These are phyloP conservation scores for Lateolabrax maculatus DNA, from an alignment of 2,797 vertebrate species.

Conservation along the genomic window DNA sequence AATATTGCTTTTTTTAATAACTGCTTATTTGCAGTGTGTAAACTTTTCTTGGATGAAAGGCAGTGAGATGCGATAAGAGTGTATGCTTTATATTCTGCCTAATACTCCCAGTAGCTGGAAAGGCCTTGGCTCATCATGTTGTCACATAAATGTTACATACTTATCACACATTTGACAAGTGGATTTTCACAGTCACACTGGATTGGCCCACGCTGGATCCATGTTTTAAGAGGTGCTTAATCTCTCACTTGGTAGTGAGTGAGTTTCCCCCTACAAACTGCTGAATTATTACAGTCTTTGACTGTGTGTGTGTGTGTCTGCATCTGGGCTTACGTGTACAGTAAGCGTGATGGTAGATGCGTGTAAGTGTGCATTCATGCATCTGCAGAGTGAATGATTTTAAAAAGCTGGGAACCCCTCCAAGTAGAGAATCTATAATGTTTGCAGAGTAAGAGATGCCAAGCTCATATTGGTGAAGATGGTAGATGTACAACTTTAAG, in stretches of 20 bases:
- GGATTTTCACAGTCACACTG: constrained; percentile 66
- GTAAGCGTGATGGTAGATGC: neutral
- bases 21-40: constrained; percentile 8
- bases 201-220: constrained; percentile 51
- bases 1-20: constrained; percentile 21
- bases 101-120: constrained; percentile 45
- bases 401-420: constrained; percentile 44
- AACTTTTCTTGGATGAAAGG: constrained; percentile 19
- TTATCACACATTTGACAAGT: constrained; percentile 70
- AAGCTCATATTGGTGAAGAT: constrained; percentile 61
- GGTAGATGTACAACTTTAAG: constrained; percentile 61
- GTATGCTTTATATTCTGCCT: constrained; percentile 37
- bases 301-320: neutral
- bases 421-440: constrained; percentile 50
- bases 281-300: constrained; percentile 59
- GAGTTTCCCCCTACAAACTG: constrained; percentile 50
- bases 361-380: neutral
- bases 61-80: constrained; percentile 46
- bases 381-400: neutral
- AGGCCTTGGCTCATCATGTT: constrained; percentile 57
- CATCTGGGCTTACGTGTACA: constrained; percentile 4
- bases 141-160: constrained; percentile 68
- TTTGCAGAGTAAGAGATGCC: constrained; percentile 42
- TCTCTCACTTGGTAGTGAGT: constrained; percentile 45
- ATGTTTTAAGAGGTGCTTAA: constrained; percentile 70